Evolutionary conservation across 2,113 vertebrate species (phyloP).

Genomic region (Isichthys henryi): DNA sequence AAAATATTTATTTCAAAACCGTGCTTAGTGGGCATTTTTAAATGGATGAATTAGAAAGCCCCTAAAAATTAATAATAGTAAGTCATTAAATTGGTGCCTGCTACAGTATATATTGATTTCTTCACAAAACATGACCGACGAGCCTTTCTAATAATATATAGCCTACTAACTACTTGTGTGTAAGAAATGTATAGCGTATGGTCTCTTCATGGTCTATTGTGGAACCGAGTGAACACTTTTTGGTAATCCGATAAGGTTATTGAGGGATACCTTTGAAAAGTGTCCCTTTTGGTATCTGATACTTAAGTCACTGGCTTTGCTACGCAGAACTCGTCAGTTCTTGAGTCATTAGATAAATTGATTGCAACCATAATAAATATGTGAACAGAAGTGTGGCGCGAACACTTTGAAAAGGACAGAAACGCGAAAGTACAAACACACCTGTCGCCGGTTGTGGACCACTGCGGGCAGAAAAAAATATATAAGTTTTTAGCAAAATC

Average conservation of each 20-base stretch:
- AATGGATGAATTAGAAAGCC: not conserved
- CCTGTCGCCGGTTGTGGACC: not conserved
- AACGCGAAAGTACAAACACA: not conserved
- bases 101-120: not conserved
- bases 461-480: not conserved
- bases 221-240: not conserved
- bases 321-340: not conserved
- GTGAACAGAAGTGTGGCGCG: not conserved
- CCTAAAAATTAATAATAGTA: not conserved
- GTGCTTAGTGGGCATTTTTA: not conserved
- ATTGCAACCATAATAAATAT: not conserved
- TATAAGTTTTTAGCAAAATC: not conserved
- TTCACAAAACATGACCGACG: not conserved
- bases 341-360: not conserved
- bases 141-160: not conserved
- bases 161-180: not conserved
- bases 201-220: not conserved
- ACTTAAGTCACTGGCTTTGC: not conserved
- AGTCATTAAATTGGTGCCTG: not conserved
- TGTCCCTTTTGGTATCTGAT: not conserved
- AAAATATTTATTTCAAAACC: not conserved
- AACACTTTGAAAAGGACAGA: not conserved
- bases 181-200: not conserved
- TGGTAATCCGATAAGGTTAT: conserved; percentile 4
- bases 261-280: not conserved